Conservation (phyloP, 2,797 vertebrate species). For the Falco concolor region DNA sequence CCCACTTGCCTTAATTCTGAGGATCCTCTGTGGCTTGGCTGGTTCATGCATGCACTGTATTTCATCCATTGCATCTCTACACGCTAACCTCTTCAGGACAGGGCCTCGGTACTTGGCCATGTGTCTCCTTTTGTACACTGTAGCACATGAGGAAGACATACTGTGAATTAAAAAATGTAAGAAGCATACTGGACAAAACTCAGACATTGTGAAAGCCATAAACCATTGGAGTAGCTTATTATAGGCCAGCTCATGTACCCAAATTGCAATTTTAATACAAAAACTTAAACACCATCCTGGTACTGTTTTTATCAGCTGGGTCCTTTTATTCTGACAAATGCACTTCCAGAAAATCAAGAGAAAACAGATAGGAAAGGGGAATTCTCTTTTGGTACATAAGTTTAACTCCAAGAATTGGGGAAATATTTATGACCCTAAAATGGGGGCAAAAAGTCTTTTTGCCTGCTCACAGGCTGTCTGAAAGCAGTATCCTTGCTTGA, state of each 20-base stretch:
- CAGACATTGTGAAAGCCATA: neutral
- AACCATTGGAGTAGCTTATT: neutral
- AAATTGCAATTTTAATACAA: neutral
- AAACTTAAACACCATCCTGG: neutral
- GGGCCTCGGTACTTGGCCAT: neutral
- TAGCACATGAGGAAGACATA: neutral
- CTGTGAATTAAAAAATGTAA: neutral
- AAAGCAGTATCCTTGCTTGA: neutral
- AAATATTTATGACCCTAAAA: neutral
- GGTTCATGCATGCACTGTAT: neutral
- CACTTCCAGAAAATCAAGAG: neutral
- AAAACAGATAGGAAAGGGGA: neutral
- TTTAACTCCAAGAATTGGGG: neutral
- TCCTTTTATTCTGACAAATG: neutral
- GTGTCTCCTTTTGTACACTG: neutral
- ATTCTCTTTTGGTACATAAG: neutral
- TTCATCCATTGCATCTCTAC: neutral
- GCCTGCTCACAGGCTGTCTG: neutral
- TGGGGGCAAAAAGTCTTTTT: neutral
- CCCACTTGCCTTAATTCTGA: neutral
- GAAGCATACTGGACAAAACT: neutral
- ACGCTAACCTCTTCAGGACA: neutral
- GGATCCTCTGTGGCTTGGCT: neutral
- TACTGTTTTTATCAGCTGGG: neutral
- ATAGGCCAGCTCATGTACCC: neutral